Base-by-base conservation (phyloP, 2,888 invertebrate genomes). In the Lamellibrachia columna region DNA sequence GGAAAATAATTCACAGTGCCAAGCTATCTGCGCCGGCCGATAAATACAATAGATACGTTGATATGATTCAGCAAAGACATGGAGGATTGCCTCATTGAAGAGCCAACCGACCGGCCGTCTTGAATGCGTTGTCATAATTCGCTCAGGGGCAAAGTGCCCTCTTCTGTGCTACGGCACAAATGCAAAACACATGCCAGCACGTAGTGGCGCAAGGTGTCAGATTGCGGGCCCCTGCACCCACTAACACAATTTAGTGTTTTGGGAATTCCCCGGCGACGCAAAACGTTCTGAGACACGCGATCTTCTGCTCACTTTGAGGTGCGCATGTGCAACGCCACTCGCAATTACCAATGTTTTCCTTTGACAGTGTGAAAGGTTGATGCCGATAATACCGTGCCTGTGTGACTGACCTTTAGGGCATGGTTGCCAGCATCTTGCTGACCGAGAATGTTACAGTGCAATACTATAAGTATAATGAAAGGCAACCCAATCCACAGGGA, bases 21-120 rank as follows among this genome's bases (percentile, higher is more conserved):
- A n/a, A 75, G 75, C 75, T 75, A 75, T 75, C 75, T 75, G 75
- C n/a, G 75, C 75, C 75, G 75, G 22, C 75, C 75, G 75, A 75
- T 75, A 75, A 75, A 75, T 75, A 75, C 75, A 75, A 75, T 75
- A 75, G 75, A 75, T 75, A 75, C 75, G 75, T 75, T 75, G 75
- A 75, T 75, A 75, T 75, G 75, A 75, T 75, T 75, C 75, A 75
- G 75, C 75, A 4, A 75, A 75, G 75, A 75, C 75, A 75, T 75
- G 75, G 22, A 15, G n/a, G 15, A 75, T 75, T 75, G 75, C 15
- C 75, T 75, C 75, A 75, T 75, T 75, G 22, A 75, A 15, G 75
- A 75, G 15, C 40, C 40, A 40, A 40, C 40, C 40, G 40, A 40
- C 40, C 40, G 40, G 40, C 22, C 75, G 75, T 75, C 75, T 75